A percentile compares a stretch with the other conserved stretches of the same genome.
These are phyloP conservation scores for Sebastiscus albofasciatus DNA, from an alignment of 2,797 vertebrate species.

Conservation along the genomic window DNA sequence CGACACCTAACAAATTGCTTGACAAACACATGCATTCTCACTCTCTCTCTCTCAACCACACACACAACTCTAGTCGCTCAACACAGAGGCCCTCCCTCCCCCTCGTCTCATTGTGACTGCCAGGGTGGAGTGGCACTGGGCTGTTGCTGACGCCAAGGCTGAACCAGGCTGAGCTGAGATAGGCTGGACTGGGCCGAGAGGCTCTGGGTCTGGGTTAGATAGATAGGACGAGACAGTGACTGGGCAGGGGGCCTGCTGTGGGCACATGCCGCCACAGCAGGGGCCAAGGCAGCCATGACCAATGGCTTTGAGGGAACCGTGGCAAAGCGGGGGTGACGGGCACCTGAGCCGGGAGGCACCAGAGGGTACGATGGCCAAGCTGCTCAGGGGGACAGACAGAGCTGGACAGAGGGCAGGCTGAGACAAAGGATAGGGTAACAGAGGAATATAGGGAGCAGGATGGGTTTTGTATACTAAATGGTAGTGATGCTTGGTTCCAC, in stretches of 20 bases:
- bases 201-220: slow-evolving; percentile 72
- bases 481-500: not conserved
- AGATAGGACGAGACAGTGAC: slow-evolving; percentile 80
- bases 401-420: slow-evolving; percentile 32
- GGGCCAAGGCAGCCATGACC: slow-evolving; percentile 91
- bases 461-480: not conserved
- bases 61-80: slow-evolving; percentile 54
- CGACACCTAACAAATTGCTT: slow-evolving; percentile 84
- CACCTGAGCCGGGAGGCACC: slow-evolving; percentile 92
- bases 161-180: slow-evolving; percentile 73
- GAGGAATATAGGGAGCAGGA: not conserved
- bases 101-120: slow-evolving; percentile 87
- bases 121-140: slow-evolving; percentile 84
- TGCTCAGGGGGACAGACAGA: slow-evolving; percentile 53
- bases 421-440: slow-evolving; percentile 36
- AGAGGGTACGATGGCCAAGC: slow-evolving; percentile 56
- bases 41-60: slow-evolving; percentile 60
- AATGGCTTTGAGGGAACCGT: slow-evolving; percentile 93
- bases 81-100: slow-evolving; percentile 81
- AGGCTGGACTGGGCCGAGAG: slow-evolving; percentile 72
- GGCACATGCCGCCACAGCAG: slow-evolving; percentile 97
- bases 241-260: slow-evolving; percentile 84
- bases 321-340: slow-evolving; percentile 87
- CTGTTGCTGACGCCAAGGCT: slow-evolving; percentile 79
- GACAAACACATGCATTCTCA: slow-evolving; percentile 79